Percentiles rank a stretch among this genome's conserved stretches.
Evolutionary conservation across 2,888 invertebrate species (phyloP).

Genomic region (Erebia palarica): DNA sequence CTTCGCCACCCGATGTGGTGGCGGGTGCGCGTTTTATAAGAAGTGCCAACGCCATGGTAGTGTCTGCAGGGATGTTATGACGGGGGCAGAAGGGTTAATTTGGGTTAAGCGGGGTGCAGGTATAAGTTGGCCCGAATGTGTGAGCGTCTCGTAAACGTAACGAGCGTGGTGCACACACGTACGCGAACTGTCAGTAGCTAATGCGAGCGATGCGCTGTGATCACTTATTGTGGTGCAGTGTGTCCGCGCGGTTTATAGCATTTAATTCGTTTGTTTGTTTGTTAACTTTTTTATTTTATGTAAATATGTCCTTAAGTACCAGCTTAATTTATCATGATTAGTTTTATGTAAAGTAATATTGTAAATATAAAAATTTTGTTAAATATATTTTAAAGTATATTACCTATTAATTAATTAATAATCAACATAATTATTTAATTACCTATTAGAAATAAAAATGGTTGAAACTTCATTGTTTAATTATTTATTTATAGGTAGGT

Average conservation of each 20-base stretch:
- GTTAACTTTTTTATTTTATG: slow-evolving; percentile 59
- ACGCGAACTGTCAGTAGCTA: slow-evolving; percentile 79
- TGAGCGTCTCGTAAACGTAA: slow-evolving; percentile 78
- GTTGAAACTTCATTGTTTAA: too few species aligned
- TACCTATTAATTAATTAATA: too few species aligned
- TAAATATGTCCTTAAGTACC: neutral
- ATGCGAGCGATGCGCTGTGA: slow-evolving; percentile 79
- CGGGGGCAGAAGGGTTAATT: slow-evolving; percentile 52
- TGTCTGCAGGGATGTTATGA: slow-evolving; percentile 51
- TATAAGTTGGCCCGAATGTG: slow-evolving; percentile 64
- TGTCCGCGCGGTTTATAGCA: slow-evolving; percentile 75
- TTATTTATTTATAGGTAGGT: too few species aligned
- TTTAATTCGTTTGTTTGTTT: slow-evolving; percentile 77
- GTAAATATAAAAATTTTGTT: too few species aligned
- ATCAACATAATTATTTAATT: too few species aligned
- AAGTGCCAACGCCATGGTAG: slow-evolving; percentile 53
- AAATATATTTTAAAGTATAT: too few species aligned
- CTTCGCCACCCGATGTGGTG: slow-evolving; percentile 76
- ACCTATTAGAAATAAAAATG: neutral
- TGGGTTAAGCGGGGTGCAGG: slow-evolving; percentile 50
- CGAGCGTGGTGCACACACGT: slow-evolving; percentile 75
- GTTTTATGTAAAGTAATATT: neutral
- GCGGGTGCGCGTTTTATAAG: slow-evolving; percentile 69
- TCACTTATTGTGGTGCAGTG: slow-evolving; percentile 76
- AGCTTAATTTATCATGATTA: neutral